Evolutionary conservation across 1,140 invertebrate genomes (phyloP).

Genomic region (Penaeus japonicus): DNA sequence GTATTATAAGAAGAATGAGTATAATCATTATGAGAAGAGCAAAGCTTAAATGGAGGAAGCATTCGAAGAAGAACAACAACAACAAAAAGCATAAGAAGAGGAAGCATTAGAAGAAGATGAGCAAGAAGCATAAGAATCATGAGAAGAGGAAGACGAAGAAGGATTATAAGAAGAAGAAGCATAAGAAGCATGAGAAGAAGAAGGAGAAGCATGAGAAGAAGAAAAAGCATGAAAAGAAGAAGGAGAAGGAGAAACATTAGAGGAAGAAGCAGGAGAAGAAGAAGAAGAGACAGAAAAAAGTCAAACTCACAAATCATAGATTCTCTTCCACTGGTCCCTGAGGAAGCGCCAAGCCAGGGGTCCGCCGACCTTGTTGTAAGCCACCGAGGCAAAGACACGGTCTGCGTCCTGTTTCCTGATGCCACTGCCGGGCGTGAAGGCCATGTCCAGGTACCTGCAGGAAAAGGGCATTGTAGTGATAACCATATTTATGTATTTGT

Average conservation of each 20-base stretch:
- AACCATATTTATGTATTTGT: not conserved
- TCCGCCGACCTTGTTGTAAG: constrained; percentile 65
- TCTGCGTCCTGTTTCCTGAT: constrained; percentile 76
- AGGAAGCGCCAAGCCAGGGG: constrained; percentile 78
- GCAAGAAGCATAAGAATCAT: too few species aligned
- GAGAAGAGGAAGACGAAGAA: too few species aligned
- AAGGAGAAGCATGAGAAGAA: too few species aligned
- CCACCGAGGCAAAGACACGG: constrained; percentile 71
- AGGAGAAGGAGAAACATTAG: not conserved
- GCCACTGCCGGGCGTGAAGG: constrained; percentile 40
- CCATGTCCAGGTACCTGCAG: constrained; percentile 60
- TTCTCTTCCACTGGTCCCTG: constrained; percentile 19
- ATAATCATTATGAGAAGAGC: too few species aligned
- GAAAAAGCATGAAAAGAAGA: too few species aligned
- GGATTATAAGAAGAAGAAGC: too few species aligned
- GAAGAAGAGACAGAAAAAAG: not conserved
- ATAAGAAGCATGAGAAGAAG: too few species aligned
- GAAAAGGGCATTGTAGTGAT: constrained; percentile 44
- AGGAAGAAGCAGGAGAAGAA: not conserved
- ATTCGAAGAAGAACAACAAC: too few species aligned
- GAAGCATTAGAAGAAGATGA: too few species aligned
- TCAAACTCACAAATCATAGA: constrained; percentile 30
- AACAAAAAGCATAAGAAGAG: too few species aligned
- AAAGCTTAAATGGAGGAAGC: too few species aligned
- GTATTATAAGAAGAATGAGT: too few species aligned